Conservation (phyloP, 92 coral and sea anemone species). For the Plumapathes pennacea region DNA sequence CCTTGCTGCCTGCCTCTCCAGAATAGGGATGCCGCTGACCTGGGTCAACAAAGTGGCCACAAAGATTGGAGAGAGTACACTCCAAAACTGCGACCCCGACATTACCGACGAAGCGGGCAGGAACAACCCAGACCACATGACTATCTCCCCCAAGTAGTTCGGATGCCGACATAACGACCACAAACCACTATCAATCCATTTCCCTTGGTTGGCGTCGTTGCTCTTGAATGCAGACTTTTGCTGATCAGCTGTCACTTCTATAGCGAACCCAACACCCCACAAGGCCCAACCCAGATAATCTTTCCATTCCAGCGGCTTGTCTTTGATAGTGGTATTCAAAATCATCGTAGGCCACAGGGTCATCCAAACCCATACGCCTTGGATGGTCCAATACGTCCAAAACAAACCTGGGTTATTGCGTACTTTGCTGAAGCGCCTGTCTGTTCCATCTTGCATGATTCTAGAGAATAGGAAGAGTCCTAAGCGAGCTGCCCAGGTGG, state of each 20-base stretch:
- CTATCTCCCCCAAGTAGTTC: conserved; percentile 91
- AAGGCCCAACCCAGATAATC: conserved; percentile 93
- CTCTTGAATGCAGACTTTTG: conserved; percentile 83
- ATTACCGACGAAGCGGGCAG: conserved; percentile 85
- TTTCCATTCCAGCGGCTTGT: conserved; percentile 67
- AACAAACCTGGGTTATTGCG: conserved; percentile 75
- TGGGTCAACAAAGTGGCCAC: conserved; percentile 61
- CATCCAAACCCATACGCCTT: conserved; percentile 84
- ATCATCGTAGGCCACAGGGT: conserved; percentile 82
- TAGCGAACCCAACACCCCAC: conserved; percentile 78
- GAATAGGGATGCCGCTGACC: conserved; percentile 85
- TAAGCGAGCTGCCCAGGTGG: conserved; percentile 84
- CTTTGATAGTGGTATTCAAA: conserved; percentile 64
- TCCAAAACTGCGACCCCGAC: conserved; percentile 78
- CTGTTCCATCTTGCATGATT: conserved; percentile 78
- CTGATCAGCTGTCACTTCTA: conserved; percentile 77
- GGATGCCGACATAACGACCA: conserved; percentile 93
- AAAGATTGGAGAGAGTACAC: conserved; percentile 81
- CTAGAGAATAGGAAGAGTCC: conserved; percentile 79
- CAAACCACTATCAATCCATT: conserved; percentile 91
- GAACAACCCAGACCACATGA: conserved; percentile 84
- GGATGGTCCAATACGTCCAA: conserved; percentile 81
- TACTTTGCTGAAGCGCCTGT: conserved; percentile 75
- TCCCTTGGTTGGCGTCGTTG: conserved; percentile 73
- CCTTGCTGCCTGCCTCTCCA: conserved; percentile 74